phyloP scores from a whole-genome alignment of 2,113 vertebrate species.

The Notothenia coriiceps region DNA sequence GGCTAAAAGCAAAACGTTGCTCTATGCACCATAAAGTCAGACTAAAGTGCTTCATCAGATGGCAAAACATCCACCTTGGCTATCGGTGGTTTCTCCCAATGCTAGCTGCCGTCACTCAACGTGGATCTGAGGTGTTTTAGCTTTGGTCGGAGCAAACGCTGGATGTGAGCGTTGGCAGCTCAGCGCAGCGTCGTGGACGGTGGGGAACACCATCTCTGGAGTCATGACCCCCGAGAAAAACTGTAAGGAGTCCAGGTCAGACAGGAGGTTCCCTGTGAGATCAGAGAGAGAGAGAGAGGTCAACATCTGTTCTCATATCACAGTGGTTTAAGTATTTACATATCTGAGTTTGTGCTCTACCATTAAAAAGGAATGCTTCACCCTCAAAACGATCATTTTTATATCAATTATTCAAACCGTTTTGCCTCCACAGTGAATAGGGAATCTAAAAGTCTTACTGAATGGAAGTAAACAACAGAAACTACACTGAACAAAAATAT shows the following conservation, averaged over 20 bases:
- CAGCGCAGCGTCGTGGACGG: constrained; percentile 92
- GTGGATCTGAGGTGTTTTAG: neutral
- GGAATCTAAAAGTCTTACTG: too few relatives aligned
- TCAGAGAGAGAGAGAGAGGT: neutral
- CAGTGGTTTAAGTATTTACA: neutral
- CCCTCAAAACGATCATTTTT: too few relatives aligned
- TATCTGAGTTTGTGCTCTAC: neutral
- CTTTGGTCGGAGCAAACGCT: neutral
- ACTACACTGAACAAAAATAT: too few relatives aligned
- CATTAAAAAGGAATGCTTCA: neutral
- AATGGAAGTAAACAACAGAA: too few relatives aligned
- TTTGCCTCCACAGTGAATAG: too few relatives aligned
- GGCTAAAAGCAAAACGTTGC: neutral
- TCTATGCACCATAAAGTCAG: neutral
- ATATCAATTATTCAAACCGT: too few relatives aligned
- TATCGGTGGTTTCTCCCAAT: neutral
- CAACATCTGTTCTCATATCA: too few relatives aligned
- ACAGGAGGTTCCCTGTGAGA: constrained; percentile 86
- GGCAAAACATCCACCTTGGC: neutral
- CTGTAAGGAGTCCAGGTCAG: constrained; percentile 85
- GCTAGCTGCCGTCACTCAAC: too few relatives aligned
- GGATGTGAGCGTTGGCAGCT: constrained; percentile 76
- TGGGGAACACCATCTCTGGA: constrained; percentile 88
- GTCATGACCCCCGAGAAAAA: constrained; percentile 88
- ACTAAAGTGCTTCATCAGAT: neutral